Conservation (phyloP, 2,113 vertebrate genomes). For the Sakesphorus luctuosus region DNA sequence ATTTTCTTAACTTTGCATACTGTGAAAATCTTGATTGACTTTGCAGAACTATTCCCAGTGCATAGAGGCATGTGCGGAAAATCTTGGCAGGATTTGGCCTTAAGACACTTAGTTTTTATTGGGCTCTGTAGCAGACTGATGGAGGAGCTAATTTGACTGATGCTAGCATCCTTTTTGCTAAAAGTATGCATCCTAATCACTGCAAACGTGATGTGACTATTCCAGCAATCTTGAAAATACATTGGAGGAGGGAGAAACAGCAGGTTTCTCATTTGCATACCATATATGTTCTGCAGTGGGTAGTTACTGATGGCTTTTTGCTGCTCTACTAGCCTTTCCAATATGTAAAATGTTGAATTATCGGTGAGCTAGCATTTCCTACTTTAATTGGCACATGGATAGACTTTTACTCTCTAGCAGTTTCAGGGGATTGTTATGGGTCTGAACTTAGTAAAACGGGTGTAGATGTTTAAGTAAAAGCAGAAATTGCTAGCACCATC, state of each 20-base stretch:
- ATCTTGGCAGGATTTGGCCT: not conserved
- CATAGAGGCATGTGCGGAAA: not conserved
- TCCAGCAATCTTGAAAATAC: not conserved
- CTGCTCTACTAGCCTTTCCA: slow-evolving; percentile 34
- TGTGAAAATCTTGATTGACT: not conserved
- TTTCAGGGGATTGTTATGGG: not conserved
- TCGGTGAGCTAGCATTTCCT: not conserved
- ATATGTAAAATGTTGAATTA: not conserved
- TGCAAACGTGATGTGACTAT: not conserved
- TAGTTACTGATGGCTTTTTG: slow-evolving; percentile 14
- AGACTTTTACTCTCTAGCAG: not conserved
- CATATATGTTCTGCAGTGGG: not conserved
- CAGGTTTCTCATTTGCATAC: slow-evolving; percentile 14
- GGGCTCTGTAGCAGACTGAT: not conserved
- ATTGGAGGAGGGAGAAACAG: not conserved
- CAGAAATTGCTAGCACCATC: slow-evolving; percentile 69
- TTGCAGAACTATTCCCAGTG: not conserved
- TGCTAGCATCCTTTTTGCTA: not conserved
- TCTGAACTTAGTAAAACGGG: slow-evolving; percentile 2
- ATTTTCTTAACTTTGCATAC: not conserved
- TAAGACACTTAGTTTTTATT: not conserved
- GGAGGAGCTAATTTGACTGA: not conserved
- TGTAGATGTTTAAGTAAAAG: slow-evolving; percentile 10
- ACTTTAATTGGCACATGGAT: slow-evolving; percentile 7
- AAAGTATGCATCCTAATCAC: not conserved